Base-by-base conservation (phyloP, 2,113 vertebrate genomes). In the Trogon melanurus region DNA sequence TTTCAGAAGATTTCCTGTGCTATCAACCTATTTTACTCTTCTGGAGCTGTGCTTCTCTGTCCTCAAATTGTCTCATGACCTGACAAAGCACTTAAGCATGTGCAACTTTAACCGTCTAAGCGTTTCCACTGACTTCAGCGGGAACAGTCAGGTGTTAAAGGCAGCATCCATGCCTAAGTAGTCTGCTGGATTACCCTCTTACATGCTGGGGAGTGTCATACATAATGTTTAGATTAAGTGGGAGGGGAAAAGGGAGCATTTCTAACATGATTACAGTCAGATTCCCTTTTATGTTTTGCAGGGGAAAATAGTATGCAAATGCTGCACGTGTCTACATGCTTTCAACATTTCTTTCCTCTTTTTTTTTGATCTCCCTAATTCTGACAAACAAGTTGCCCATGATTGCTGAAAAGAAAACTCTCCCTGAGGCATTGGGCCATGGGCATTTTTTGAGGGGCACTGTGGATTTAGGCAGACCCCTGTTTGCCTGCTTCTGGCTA, bases 211-310 rank as follows among this genome's bases (percentile, higher is more conserved):
- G 66, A 61, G 73, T 41, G 51, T 94, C 51, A 79, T 47, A 88
- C 67, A 66, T 32, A 78, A 75, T 29, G 58, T 62, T 95, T 58
- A 50, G 89, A 85, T 82, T 72, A 87, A 89, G 83, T 16, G 81
- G 89, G 87, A 92, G 66, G 84, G 67, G 57, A 64, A 81, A 72
- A 82, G 45, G 74, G 18, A 97, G 67, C 91, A 89, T 95, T 97
- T 91, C 91, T 96, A 93, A 96, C 70, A 27, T 76, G 85, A 96
- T 93, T 93, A 95, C 81, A 88, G 89, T 81, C 95, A 89, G 71
- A 67, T 50, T 96, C 76, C 44, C 93, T 95, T 93, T 85, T 50
- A 91, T 87, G 87, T 91, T 85, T 91, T 75, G 80, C 84, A 54
- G 81, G 76, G 93, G 87, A 92, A 94, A 95, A 95, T 2, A 74